Conservation (phyloP, 2,113 vertebrate genomes). For the Aegotheles bennettii region DNA sequence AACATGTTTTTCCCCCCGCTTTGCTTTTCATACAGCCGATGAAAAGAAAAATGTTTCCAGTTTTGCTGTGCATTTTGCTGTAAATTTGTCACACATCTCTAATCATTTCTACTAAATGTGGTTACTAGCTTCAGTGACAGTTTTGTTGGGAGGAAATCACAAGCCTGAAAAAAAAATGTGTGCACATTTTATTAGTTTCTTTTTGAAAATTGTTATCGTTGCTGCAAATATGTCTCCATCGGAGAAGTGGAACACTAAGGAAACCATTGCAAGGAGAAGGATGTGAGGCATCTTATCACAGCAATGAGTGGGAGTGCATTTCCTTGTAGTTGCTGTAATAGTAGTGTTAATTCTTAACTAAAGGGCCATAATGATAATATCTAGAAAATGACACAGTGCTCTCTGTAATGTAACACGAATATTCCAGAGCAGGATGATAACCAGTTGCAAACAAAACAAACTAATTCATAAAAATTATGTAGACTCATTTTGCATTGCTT, state of each 20-base stretch:
- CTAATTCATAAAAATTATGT: background rate
- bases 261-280: background rate
- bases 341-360: constrained; percentile 2
- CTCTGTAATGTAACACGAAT: background rate
- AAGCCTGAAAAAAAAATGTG: background rate
- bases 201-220: background rate
- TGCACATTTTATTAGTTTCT: constrained; percentile 13
- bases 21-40: constrained; percentile 27
- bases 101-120: constrained; percentile 39
- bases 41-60: constrained; percentile 42
- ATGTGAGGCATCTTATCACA: constrained; percentile 16
- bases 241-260: background rate
- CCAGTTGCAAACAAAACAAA: constrained; percentile 9
- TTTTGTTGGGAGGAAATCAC: constrained; percentile 37
- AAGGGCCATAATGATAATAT: background rate
- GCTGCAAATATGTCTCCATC: background rate
- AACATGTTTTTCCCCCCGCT: background rate
- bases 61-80: constrained; percentile 30
- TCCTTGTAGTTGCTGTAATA: background rate
- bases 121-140: constrained; percentile 28
- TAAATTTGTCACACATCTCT: constrained; percentile 50
- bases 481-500: background rate
- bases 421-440: background rate
- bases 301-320: constrained; percentile 22
- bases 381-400: background rate